Percentiles rank a stretch among this genome's conserved stretches.
Conservation (phyloP, 2,888 invertebrate species). For the Adelognathus sp. region DNA sequence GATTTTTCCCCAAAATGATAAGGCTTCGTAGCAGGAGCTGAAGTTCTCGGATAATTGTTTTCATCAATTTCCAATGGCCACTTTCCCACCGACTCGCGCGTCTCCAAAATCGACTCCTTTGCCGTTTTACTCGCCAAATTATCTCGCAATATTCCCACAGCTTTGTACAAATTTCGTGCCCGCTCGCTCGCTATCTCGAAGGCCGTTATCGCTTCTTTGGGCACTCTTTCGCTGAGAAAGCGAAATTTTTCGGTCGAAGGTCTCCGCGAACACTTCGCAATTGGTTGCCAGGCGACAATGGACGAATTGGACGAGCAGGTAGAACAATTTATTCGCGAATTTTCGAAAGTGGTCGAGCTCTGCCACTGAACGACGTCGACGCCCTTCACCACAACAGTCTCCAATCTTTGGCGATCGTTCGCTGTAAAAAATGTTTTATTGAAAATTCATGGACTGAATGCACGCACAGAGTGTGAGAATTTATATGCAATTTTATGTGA, state of each 20-base stretch:
- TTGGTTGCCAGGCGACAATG: constrained; percentile 15
- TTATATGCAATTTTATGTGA: no score
- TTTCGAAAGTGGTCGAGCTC: constrained; percentile 38
- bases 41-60: not conserved
- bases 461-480: no score
- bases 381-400: constrained; percentile 29
- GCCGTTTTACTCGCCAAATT: constrained; percentile 22
- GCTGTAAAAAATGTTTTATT: no score
- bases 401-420: not conserved
- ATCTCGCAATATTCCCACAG: constrained; percentile 61
- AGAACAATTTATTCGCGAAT: constrained; percentile 11
- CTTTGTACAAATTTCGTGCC: constrained; percentile 59
- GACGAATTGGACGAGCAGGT: constrained; percentile 39
- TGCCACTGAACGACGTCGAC: constrained; percentile 1
- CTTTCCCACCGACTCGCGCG: not conserved
- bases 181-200: constrained; percentile 60
- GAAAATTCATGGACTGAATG: no score
- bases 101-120: not conserved
- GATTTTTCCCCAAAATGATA: constrained; percentile 22
- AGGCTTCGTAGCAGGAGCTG: not conserved
- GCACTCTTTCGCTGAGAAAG: constrained; percentile 30
- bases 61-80: not conserved
- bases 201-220: constrained; percentile 56
- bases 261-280: not conserved
- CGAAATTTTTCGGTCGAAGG: not conserved